Base-by-base conservation (phyloP, 2,113 vertebrate species). In the Natator depressus region DNA sequence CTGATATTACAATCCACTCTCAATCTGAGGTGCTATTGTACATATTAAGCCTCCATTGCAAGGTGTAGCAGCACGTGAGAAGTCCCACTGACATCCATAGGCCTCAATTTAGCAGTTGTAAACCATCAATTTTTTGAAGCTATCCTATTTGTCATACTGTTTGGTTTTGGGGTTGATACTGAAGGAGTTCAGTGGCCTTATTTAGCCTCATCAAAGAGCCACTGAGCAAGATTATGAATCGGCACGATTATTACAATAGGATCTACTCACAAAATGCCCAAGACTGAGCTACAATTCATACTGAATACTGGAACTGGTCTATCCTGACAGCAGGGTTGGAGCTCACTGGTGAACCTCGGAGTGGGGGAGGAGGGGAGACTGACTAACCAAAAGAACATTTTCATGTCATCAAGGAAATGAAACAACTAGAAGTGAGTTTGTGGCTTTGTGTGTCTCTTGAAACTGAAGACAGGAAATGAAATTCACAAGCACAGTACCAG, bases 291-390 rank as follows among this genome's bases (percentile, higher is more conserved):
- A 80, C 47, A 29, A 35, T 35, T 50, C 54, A 12, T 50, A 14
- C 10, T 78, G 84, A 82, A 42, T 35, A 35, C 6, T 29, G 38
- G 55, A 82, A 59, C 35, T 82, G 17, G 16, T 47, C 31, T 42
- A 31, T 13, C 50, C 47, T 51, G n/a, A 87, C 31, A n/a, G 35
- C 62, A n/a, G 35, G 81, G 31, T 89, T 53, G 42, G 80, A 69
- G 53, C 12, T 91, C 59, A 81, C 10, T 53, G 57, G 11, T 57
- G 42, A 24, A 84, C 5, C 8, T 19, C 17, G 19, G 35, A 55
- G 0, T 38, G 4, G 4, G 46, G 16, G 2, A 2, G 25, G 31
- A 69, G 27, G 38, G 3, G 6, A 3, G 47, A 4, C 50, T 6
- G 2, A 5, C 42, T 57, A 10, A 82, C 55, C 14, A 50, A 65